Evolutionary conservation across 2,797 vertebrate species (phyloP), one percentile per base, ranked within the genome.

Genomic region (Sebastes matsubarae): DNA sequence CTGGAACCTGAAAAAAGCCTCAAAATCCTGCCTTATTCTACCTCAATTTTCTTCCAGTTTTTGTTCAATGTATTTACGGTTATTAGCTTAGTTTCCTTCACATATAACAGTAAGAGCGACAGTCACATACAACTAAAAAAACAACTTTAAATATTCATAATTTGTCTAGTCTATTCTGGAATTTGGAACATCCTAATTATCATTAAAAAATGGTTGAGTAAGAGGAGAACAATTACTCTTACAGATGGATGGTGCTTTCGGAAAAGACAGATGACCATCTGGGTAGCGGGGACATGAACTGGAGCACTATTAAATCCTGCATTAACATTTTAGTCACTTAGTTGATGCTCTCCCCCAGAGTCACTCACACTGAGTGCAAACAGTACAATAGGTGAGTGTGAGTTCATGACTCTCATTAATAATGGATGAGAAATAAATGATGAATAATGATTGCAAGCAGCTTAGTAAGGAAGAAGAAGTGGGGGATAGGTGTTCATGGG

Each of bases 271-370:
- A 55, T 69, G 69, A 68, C 84, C 78, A 68, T 85, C 63, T 72
- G 81, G 50, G 68, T 30, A 68, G 60, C 14, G 22, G 42, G 36
- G 61, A 86, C 77, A 52, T 42, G 73, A 85, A 87, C 80, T 64
- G 22, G 66, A 77, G 52, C 32, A 25, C 72, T 78, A 67, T 81
- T 81, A 85, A 88, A 88, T 86, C 61, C 60, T 24, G 34, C 68
- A 86, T 91, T 88, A 88, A 81, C 83, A 87, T 91, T 90, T 84
- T 94, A 84, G 76, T 74, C 82, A 86, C 81, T 91, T 80, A 82
- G 64, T 52, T 81, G 83, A 79, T 59, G 66, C 82, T 77, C 75
- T 64, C 59, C 66, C 58, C 54, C 50, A 29, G 77, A 84, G 85
- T 83, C 80, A 60, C 58, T 89, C 87, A 69, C 85, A 64, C 52